Conservation (phyloP, 1,140 invertebrate species). For the Drepana arcuata region DNA sequence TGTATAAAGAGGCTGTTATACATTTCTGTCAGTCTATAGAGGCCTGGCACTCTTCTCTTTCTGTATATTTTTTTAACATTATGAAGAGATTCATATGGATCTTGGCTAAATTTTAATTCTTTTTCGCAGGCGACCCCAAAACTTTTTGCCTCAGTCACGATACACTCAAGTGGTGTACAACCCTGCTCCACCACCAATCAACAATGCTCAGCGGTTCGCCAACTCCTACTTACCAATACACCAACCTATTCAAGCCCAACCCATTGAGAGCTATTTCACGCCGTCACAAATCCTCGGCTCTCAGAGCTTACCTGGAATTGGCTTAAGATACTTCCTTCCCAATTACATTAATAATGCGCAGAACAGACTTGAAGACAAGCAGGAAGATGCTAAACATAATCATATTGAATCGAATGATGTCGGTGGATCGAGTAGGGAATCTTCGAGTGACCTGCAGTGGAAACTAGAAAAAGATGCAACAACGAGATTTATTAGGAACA, state of each 20-base stretch:
- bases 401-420: constrained; percentile 43
- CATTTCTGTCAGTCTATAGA: no score
- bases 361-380: constrained; percentile 24
- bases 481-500: constrained; percentile 33
- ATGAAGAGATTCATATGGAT: constrained; percentile 2
- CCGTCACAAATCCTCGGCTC: constrained; percentile 46
- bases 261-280: constrained; percentile 29
- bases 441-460: constrained; percentile 43
- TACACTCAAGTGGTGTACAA: constrained; percentile 57
- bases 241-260: constrained; percentile 25
- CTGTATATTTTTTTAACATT: neutral
- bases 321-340: constrained; percentile 52
- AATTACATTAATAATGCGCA: constrained; percentile 23
- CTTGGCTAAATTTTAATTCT: constrained; percentile 7
- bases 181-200: constrained; percentile 25
- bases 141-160: constrained; percentile 50
- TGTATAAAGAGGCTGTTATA: no score
- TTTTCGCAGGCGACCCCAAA: constrained; percentile 44
- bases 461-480: constrained; percentile 49
- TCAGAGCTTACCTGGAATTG: constrained; percentile 47
- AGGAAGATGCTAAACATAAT: constrained; percentile 49
- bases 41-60: no score
- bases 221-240: constrained; percentile 45
- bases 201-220: constrained; percentile 54
- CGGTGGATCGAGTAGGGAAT: constrained; percentile 20